Conservation (phyloP, 2,888 invertebrate genomes). For the Bimastos eiseni region DNA sequence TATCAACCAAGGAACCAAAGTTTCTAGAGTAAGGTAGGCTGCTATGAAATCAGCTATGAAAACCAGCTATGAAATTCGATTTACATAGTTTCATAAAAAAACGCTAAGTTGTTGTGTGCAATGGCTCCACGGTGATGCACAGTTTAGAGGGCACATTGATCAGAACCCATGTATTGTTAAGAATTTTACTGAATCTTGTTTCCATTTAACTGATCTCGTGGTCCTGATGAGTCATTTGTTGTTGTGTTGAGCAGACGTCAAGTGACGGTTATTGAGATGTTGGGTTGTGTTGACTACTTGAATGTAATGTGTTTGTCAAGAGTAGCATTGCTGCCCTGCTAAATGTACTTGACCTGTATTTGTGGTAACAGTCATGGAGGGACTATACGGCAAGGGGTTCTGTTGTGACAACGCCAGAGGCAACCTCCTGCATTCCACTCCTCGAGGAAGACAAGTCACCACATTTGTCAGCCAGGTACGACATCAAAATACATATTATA, state of each 20-base stretch:
- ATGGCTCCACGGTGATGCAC: too few relatives aligned
- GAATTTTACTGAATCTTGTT: too few relatives aligned
- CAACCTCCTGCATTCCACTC: background rate
- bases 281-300: background rate
- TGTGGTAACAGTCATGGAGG: background rate
- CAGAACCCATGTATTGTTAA: too few relatives aligned
- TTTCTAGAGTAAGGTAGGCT: too few relatives aligned
- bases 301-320: background rate
- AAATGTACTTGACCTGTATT: background rate
- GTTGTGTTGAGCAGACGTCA: background rate
- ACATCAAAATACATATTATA: background rate
- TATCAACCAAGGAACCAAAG: too few relatives aligned
- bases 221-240: background rate
- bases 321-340: background rate
- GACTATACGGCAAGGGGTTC: background rate
- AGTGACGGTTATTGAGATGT: background rate
- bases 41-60: too few relatives aligned
- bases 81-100: too few relatives aligned
- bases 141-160: too few relatives aligned
- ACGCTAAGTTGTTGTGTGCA: too few relatives aligned
- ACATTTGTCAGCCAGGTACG: background rate
- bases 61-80: too few relatives aligned
- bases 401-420: background rate
- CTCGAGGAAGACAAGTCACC: background rate
- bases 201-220: too few relatives aligned